These are phyloP conservation scores for Cryptoblepharus egeriae DNA, from an alignment of 2,797 vertebrate genomes.

Conservation along the genomic window DNA sequence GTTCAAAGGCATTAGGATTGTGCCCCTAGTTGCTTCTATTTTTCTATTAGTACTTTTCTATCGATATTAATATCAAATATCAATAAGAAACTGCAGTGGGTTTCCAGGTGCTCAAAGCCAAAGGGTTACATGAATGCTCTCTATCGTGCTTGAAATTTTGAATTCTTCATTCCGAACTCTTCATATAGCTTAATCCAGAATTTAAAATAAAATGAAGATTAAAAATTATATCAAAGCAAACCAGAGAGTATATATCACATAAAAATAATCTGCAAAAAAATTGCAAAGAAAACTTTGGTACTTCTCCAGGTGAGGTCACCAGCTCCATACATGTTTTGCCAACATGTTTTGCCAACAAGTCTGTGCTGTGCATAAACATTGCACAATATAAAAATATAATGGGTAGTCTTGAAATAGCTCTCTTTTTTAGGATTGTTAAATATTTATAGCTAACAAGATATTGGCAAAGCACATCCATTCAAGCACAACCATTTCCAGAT, in stretches of 20 bases:
- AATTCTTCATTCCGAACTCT: constrained; percentile 17
- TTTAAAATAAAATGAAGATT: constrained; percentile 38
- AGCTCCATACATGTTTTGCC: constrained; percentile 6
- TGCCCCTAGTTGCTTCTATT: too few species aligned
- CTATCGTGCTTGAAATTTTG: background rate
- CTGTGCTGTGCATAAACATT: background rate
- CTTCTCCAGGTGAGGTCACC: background rate
- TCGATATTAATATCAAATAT: background rate
- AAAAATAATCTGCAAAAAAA: background rate
- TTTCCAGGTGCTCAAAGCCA: background rate
- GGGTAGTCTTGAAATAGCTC: background rate
- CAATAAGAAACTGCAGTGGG: background rate
- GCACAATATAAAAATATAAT: constrained; percentile 14
- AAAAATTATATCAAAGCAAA: constrained; percentile 19
- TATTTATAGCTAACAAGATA: constrained; percentile 15
- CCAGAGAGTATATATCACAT: background rate
- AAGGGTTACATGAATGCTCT: background rate
- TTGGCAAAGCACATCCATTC: background rate
- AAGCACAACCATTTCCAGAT: background rate
- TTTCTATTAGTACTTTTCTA: background rate
- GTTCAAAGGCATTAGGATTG: too few species aligned
- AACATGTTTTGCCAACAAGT: background rate
- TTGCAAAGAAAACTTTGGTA: background rate
- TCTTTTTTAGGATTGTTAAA: background rate
- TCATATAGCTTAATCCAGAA: constrained; percentile 21